These are phyloP conservation scores for Takifugu rubripes DNA, from an alignment of 2,797 vertebrate species.

Conservation along the genomic window DNA sequence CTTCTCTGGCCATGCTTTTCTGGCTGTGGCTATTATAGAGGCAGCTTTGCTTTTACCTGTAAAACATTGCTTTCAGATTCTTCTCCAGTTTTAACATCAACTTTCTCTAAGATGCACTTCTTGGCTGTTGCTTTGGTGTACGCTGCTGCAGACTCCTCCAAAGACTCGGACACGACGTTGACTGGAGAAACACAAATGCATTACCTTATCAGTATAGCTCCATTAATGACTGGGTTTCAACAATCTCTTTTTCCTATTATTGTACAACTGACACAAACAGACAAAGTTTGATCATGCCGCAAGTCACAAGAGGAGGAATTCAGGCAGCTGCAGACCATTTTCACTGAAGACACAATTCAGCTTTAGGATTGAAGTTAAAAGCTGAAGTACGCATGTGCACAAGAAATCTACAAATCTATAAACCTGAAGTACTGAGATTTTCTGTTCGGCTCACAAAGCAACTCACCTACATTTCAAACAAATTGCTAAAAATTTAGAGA, in stretches of 20 bases:
- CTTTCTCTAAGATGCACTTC: conserved; percentile 95
- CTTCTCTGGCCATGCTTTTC: neutral
- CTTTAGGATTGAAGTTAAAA: no score
- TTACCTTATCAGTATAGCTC: conserved; percentile 2
- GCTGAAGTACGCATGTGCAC: no score
- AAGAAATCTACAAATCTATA: no score
- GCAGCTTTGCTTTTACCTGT: conserved; percentile 75
- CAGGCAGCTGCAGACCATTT: no score
- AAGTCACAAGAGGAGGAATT: no score
- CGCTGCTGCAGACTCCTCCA: conserved; percentile 96
- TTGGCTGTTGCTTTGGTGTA: conserved; percentile 98
- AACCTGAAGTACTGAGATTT: no score
- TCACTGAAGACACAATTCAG: no score
- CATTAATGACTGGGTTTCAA: no score
- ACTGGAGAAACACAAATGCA: conserved; percentile 57
- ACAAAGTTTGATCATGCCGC: neutral
- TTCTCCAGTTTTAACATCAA: conserved; percentile 96
- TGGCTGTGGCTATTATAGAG: neutral
- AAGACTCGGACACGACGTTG: conserved; percentile 89
- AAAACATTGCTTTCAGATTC: conserved; percentile 97
- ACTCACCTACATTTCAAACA: no score
- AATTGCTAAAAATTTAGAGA: no score
- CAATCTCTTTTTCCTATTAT: no score
- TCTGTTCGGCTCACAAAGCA: no score
- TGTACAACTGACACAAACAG: neutral